Evolutionary conservation across 1,140 invertebrate species (phyloP), one percentile per base, ranked within the genome.

Genomic region (Thaumatotibia leucotreta): DNA sequence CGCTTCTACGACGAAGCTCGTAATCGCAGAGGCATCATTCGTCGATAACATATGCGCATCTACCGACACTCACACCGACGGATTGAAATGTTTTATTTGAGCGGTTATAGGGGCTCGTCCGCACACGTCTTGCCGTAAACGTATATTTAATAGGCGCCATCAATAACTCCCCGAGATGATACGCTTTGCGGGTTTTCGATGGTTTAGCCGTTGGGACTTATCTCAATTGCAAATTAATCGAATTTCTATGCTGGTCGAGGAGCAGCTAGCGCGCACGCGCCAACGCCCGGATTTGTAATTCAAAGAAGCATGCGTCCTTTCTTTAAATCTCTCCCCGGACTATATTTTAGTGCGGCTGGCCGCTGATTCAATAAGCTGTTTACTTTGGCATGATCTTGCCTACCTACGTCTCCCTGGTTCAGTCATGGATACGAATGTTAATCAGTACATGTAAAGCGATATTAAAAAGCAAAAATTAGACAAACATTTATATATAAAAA

Each of bases 71-170:
- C 75, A 73, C 77, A 83, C 84, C 75, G 71, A 75, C 74, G 62
- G 82, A 87, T 89, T 86, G 86, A 87, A 85, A 91, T 86, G 83
- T 88, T 84, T 84, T 88, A 89, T 84, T 86, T 83, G 79, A 79
- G 71, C 75, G 73, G 79, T 83, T 74, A 78, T 78, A 66, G 71
- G 77, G 77, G 80, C 72, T 66, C 69, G 70, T 72, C 67, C 63
- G 68, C 74, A 76, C 75, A 77, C 75, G 67, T 75, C 72, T 76
- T 78, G 74, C 68, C 66, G 77, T 70, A 85, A 92, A 92, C 87
- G 88, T 86, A 85, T 91, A 91, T 91, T 91, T 91, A 91, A 92
- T 92, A 89, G 86, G 73, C 75, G 77, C 83, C 84, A 92, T 91
- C 89, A 92, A 92, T 92, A 92, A 92, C 89, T 82, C 72, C 65